These are phyloP conservation scores for Plagiodera versicolora DNA, from an alignment of 2,888 invertebrate genomes.

Conservation along the genomic window DNA sequence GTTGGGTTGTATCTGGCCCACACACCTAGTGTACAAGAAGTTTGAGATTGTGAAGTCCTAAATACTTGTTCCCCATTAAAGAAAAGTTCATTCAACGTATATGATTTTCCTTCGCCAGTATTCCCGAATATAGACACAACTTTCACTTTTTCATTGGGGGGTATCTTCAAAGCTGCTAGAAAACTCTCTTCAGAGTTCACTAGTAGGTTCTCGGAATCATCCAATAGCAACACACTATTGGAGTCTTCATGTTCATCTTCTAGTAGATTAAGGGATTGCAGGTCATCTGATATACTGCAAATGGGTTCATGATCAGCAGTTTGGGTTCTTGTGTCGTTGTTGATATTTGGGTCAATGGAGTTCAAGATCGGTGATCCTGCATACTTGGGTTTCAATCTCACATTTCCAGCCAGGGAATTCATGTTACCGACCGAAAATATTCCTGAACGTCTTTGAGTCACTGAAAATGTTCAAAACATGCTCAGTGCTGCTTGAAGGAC, in stretches of 20 bases:
- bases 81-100: slow-evolving; percentile 72
- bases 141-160: slow-evolving; percentile 64
- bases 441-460: slow-evolving; percentile 22
- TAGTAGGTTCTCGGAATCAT: slow-evolving; percentile 63
- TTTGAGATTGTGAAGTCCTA: slow-evolving; percentile 67
- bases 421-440: slow-evolving; percentile 30
- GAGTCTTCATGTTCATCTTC: slow-evolving; percentile 27
- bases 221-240: slow-evolving; percentile 62
- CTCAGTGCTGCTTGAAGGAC: not conserved
- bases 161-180: slow-evolving; percentile 55
- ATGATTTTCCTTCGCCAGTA: slow-evolving; percentile 81
- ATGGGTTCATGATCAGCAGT: slow-evolving; percentile 14
- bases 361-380: slow-evolving; percentile 42
- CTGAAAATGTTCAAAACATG: slow-evolving; percentile 13
- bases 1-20: slow-evolving; percentile 74
- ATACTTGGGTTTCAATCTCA: slow-evolving; percentile 32
- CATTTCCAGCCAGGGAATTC: slow-evolving; percentile 28
- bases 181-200: slow-evolving; percentile 62
- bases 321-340: slow-evolving; percentile 20
- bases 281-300: slow-evolving; percentile 17
- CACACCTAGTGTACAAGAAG: slow-evolving; percentile 75
- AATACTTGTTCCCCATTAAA: slow-evolving; percentile 67
- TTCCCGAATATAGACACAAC: slow-evolving; percentile 84
- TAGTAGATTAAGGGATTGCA: slow-evolving; percentile 35
- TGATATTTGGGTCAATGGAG: slow-evolving; percentile 44